Evolutionary conservation across 2,888 invertebrate genomes (phyloP), one percentile per base, ranked within the genome.

Genomic region (Lasioglossum pauxillum): DNA sequence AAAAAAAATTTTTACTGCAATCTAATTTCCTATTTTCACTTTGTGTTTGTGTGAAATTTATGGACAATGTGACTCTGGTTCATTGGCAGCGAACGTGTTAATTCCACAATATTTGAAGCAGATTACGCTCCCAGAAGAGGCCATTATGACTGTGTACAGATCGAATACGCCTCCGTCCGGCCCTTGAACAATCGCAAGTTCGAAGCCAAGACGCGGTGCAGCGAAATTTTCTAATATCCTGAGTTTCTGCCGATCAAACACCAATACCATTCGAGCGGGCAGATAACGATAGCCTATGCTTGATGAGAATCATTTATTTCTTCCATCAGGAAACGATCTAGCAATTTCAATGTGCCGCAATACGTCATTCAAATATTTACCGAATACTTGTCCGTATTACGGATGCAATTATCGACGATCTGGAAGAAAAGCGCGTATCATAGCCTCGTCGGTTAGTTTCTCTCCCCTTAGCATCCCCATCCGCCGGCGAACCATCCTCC

Each of bases 311-410:
- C 82, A 78, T 84, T 84, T 80, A 89, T 88, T 88, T 80, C 72
- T 44, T 77, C 49, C 69, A 12, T 67, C 49, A 46, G 31, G 44
- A 35, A 77, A n/a, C 79, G 67, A 84, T 83, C 75, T 49, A 76
- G 78, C 78, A 64, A 72, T 67, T 79, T 46, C 82, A 81, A 60
- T 31, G 77, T 77, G 72, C 80, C 71, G 76, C 86, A 81, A 90
- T 88, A 90, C 86, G 82, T 90, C 83, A 90, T 81, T 88, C 84
- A 88, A 90, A 88, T 88, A 90, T 90, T 90, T 86, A 82, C 90
- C 67, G 57, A 88, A 80, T 83, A 82, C 81, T 90, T 79, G 90
- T 82, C 82, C 80, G 90, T 84, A 87, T 90, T 88, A 84, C 85
- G 85, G 85, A 82, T 67, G 85, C 89, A 89, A 90, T 90, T 90